phyloP scores from a whole-genome alignment of 2,113 vertebrate species.

The Chunga burmeisteri region DNA sequence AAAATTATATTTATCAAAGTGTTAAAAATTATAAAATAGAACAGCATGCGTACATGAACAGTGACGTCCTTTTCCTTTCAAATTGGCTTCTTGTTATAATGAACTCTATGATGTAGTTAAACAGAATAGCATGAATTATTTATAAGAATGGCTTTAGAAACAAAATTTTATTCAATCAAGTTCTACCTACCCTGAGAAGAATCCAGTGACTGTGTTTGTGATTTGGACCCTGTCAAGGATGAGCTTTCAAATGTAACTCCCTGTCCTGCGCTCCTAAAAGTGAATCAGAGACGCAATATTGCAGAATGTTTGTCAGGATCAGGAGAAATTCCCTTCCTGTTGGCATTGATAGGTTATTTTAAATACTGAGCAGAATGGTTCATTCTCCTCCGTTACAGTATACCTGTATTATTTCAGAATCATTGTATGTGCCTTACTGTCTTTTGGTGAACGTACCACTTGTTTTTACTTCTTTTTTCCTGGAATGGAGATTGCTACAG shows the following conservation, averaged over 20 bases:
- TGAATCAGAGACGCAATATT: neutral
- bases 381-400: neutral
- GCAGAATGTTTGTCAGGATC: neutral
- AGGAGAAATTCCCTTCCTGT: neutral
- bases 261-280: constrained; percentile 31
- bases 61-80: neutral
- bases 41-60: neutral
- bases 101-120: neutral
- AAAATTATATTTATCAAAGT: neutral
- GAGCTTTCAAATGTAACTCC: constrained; percentile 54
- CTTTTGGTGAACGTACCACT: neutral
- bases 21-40: neutral
- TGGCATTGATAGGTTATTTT: neutral
- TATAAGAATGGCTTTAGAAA: neutral
- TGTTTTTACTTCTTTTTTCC: neutral
- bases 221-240: constrained; percentile 42
- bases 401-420: neutral
- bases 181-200: constrained; percentile 70
- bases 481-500: neutral
- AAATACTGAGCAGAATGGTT: neutral
- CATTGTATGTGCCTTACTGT: neutral
- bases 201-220: constrained; percentile 66
- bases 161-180: neutral
- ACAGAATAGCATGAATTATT: neutral
- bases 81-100: neutral